These are phyloP conservation scores for Drosophila monieri DNA, from an alignment of 2,888 invertebrate genomes.

Conservation along the genomic window DNA sequence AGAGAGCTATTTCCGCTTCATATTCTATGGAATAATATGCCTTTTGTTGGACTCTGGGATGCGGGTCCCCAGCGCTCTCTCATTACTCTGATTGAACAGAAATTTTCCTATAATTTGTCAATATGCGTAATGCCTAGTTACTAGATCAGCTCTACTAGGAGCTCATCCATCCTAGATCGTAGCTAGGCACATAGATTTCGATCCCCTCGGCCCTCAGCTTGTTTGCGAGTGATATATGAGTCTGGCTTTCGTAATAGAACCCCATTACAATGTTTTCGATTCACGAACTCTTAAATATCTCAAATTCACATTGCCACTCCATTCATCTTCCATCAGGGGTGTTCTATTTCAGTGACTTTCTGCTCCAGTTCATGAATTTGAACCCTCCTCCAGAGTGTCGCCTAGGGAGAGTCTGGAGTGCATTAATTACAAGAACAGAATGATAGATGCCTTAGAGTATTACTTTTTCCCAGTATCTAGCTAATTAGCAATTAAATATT, in stretches of 20 bases:
- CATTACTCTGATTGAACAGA: constrained; percentile 33
- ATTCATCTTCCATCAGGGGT: constrained; percentile 19
- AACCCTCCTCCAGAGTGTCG: constrained; percentile 32
- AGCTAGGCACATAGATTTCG: not conserved
- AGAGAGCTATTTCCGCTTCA: constrained; percentile 25
- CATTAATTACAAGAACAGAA: constrained; percentile 34
- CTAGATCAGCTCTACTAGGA: not conserved
- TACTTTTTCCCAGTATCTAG: constrained; percentile 19
- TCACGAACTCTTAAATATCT: constrained; percentile 32
- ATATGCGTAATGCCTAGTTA: constrained; percentile 16
- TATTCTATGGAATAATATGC: constrained; percentile 1
- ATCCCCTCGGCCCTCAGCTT: constrained; percentile 21
- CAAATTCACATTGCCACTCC: constrained; percentile 18
- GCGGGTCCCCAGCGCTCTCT: constrained; percentile 24
- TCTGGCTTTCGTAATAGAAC: constrained; percentile 22
- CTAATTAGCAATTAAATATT: constrained; percentile 65
- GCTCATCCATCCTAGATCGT: not conserved
- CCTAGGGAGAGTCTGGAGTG: constrained; percentile 13
- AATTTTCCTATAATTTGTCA: constrained; percentile 26
- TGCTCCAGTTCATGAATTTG: constrained; percentile 32
- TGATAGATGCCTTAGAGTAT: constrained; percentile 8
- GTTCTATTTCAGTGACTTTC: constrained; percentile 42
- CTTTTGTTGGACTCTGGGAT: constrained; percentile 12
- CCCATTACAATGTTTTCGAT: constrained; percentile 31
- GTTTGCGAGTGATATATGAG: constrained; percentile 38